These are phyloP conservation scores for Tipula confusa DNA, from an alignment of 2,888 invertebrate species.

Conservation along the genomic window DNA sequence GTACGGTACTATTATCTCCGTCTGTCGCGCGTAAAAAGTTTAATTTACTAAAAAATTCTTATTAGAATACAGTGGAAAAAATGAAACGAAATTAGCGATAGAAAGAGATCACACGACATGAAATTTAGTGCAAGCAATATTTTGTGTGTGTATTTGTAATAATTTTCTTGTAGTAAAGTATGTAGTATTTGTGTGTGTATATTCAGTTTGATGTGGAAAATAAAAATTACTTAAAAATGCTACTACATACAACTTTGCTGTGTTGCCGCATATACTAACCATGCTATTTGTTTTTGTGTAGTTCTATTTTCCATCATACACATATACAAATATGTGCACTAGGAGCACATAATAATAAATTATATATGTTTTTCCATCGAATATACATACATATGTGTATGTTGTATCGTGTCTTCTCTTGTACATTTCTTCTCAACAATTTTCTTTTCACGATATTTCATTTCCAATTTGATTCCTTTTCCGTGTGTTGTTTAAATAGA, in stretches of 20 bases:
- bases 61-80: background rate
- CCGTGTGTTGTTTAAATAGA: conserved; percentile 3
- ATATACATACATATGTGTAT: background rate
- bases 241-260: background rate
- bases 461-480: conserved; percentile 28
- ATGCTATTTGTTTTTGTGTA: background rate
- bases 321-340: too few relatives aligned
- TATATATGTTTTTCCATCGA: background rate
- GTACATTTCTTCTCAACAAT: background rate
- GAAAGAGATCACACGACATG: background rate
- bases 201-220: background rate
- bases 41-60: background rate
- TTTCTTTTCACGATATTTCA: background rate
- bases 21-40: background rate
- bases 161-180: background rate
- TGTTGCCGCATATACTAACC: background rate
- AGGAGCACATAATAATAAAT: background rate
- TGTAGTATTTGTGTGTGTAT: background rate
- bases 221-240: background rate
- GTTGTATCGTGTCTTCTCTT: background rate
- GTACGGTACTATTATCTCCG: background rate
- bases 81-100: background rate
- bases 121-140: background rate
- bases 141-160: background rate
- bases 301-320: background rate